Conservation (phyloP, 2,797 vertebrate genomes). For the Otus scops region DNA sequence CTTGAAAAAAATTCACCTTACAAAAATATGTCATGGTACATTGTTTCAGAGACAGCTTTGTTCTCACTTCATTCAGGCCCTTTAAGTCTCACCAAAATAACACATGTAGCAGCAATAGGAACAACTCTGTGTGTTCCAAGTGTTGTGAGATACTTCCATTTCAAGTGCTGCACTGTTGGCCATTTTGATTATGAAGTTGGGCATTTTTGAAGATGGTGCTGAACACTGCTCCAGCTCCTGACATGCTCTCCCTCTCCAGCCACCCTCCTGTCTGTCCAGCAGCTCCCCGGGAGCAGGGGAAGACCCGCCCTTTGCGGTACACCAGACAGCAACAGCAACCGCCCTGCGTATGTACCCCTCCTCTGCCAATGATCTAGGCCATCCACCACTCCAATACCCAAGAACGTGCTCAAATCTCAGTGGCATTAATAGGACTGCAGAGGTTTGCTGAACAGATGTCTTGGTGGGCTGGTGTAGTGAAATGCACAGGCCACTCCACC, state of each 20-base stretch:
- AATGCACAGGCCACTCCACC: rapidly evolving
- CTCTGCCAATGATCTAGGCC: background rate
- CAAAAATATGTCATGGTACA: background rate
- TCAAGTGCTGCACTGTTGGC: rapidly evolving
- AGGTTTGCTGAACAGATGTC: background rate
- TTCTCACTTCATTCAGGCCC: background rate
- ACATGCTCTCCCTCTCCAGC: background rate
- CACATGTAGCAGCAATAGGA: rapidly evolving
- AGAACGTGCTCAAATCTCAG: background rate
- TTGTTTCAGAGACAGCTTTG: background rate
- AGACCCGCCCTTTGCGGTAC: background rate
- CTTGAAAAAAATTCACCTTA: background rate
- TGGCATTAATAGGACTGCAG: background rate
- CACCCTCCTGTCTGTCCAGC: background rate
- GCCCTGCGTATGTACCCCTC: rapidly evolving
- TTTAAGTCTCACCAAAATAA: background rate
- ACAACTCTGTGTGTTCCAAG: background rate
- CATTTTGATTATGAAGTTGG: background rate
- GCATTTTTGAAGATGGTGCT: background rate
- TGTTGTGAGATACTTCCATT: background rate
- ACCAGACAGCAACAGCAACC: rapidly evolving
- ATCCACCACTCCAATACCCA: rapidly evolving
- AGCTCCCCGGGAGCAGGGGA: background rate
- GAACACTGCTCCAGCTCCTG: background rate
- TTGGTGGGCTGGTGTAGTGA: background rate